Evolutionary conservation across 2,888 invertebrate genomes (phyloP), one percentile per base, ranked within the genome.

Genomic region (Macroteleia sp.): DNA sequence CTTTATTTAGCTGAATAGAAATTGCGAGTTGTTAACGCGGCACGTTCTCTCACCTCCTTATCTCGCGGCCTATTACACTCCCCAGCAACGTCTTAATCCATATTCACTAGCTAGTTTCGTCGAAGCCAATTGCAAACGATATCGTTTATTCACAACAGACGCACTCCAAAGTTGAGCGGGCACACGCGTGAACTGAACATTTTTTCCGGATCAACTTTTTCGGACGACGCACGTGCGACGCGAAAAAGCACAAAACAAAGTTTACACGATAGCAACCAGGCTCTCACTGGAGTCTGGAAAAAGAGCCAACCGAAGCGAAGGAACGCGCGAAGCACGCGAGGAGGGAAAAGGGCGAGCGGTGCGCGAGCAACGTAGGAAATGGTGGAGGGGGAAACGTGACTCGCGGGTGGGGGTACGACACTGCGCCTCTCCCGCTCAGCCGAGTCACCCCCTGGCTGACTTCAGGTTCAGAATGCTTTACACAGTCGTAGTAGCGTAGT

Each of bases 401-500:
- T n/a, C n/a, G n/a, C n/a, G n/a, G 54, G 66, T 34, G 54, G 62
- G 36, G 50, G 36, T 25, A 34, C 16, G 32, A 22, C 56, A 39
- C 46, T 30, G 22, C 69, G 8, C 52, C 44, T n/a, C n/a, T n/a
- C n/a, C n/a, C n/a, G n/a, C n/a, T n/a, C n/a, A n/a, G n/a, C n/a
- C n/a, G n/a, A n/a, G n/a, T 36, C 70, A 59, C 44, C 52, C 54
- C 48, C 54, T 9, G 16, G 19, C 19, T 25, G 42, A 56, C 57
- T n/a, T n/a, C n/a, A n/a, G n/a, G n/a, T 59, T 59, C 28, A 56
- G 66, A 66, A 66, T 57, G 74, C 59, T 74, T 57, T 66, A 66
- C 75, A 75, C 74, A 67, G 75, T 62, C n/a, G n/a, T n/a, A n/a
- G n/a, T n/a, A n/a, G n/a, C 69, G 67, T 61, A 59, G 67, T 48